Evolutionary conservation across 2,888 invertebrate species (phyloP).

Genomic region (Teleiodes luculella): DNA sequence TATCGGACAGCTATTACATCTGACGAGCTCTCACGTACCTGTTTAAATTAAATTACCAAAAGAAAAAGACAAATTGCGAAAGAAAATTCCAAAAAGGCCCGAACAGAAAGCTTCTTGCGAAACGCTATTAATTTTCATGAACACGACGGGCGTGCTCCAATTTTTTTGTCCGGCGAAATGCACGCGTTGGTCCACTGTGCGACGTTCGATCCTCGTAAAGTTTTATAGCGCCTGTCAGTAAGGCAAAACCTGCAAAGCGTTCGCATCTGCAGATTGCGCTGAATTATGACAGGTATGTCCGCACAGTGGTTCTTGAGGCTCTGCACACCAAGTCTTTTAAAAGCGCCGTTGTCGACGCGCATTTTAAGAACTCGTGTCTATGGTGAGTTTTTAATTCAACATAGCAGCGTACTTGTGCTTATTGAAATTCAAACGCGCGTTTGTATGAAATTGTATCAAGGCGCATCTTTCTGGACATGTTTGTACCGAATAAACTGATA

Average conservation of each 20-base stretch:
- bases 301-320: slow-evolving; percentile 28
- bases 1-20: neutral
- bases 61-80: slow-evolving; percentile 46
- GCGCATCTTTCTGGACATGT: too few species aligned
- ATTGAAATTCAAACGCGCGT: too few species aligned
- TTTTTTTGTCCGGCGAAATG: slow-evolving; percentile 42
- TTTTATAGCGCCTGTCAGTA: slow-evolving; percentile 48
- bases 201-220: slow-evolving; percentile 49
- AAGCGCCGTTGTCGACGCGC: too few species aligned
- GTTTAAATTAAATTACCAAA: slow-evolving; percentile 27
- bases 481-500: too few species aligned
- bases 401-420: too few species aligned
- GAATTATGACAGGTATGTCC: slow-evolving; percentile 36
- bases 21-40: slow-evolving; percentile 1
- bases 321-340: too few species aligned
- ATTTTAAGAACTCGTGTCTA: too few species aligned
- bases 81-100: slow-evolving; percentile 41
- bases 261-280: slow-evolving; percentile 33
- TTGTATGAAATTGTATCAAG: too few species aligned
- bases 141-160: slow-evolving; percentile 49
- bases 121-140: slow-evolving; percentile 64
- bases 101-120: slow-evolving; percentile 43
- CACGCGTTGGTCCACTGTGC: slow-evolving; percentile 32
- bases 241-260: slow-evolving; percentile 27
- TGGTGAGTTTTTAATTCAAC: too few species aligned